phyloP scores from a whole-genome alignment of 1,140 invertebrate genomes.

The Polypedilum pembai region DNA sequence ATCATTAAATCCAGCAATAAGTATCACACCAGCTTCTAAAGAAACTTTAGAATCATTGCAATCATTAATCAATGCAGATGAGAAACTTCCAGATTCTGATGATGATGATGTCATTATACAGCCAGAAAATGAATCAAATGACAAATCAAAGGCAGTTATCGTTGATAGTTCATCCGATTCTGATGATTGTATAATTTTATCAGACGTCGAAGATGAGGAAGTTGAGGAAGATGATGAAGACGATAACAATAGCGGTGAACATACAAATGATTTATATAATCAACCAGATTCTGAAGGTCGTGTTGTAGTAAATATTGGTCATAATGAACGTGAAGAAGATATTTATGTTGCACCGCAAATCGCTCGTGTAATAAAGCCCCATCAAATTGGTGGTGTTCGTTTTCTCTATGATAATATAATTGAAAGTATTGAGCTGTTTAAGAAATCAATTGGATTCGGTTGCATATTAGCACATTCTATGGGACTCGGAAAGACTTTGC shows the following conservation, averaged over 20 bases:
- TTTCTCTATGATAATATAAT: constrained; percentile 96
- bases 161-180: constrained; percentile 65
- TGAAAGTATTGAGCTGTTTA: constrained; percentile 80
- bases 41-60: constrained; percentile 37
- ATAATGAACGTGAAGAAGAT: constrained; percentile 84
- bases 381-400: constrained; percentile 93
- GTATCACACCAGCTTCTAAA: constrained; percentile 35
- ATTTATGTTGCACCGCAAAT: constrained; percentile 92
- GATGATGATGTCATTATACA: constrained; percentile 49
- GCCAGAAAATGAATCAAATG: constrained; percentile 33
- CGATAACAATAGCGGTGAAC: constrained; percentile 62
- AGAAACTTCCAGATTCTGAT: constrained; percentile 40
- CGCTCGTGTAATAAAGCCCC: constrained; percentile 87
- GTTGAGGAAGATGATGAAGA: constrained; percentile 59
- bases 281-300: constrained; percentile 83
- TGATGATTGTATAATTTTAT: constrained; percentile 73
- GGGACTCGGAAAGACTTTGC: constrained; percentile 98
- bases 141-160: constrained; percentile 47
- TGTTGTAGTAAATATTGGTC: constrained; percentile 93
- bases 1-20: constrained; percentile 43
- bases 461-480: constrained; percentile 98
- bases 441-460: constrained; percentile 87
- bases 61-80: constrained; percentile 36
- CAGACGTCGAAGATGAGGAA: constrained; percentile 53
- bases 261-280: constrained; percentile 88